phyloP scores from a whole-genome alignment of 1,140 invertebrate genomes.

The Drosophila prosaltans region DNA sequence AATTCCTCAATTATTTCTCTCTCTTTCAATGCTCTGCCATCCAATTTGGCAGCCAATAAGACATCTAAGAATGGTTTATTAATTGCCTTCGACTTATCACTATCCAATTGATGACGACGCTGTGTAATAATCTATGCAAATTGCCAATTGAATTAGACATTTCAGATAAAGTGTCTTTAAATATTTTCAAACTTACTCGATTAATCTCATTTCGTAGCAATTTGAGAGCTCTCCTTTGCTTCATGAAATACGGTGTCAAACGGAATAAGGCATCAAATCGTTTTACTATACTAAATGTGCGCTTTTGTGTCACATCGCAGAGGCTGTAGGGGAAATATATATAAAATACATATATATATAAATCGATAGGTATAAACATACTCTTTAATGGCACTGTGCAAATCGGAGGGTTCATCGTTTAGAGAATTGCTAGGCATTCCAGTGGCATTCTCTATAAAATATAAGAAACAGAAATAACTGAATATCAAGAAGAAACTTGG shows the following conservation, averaged over 20 bases:
- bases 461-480: not conserved
- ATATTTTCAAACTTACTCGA: constrained; percentile 35
- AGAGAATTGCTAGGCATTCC: constrained; percentile 61
- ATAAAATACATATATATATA: not conserved
- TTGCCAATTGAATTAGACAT: not conserved
- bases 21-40: constrained; percentile 85
- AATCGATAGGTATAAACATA: constrained; percentile 36
- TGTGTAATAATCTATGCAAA: constrained; percentile 51
- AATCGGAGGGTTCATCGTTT: constrained; percentile 64
- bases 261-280: constrained; percentile 75
- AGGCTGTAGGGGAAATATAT: constrained; percentile 40
- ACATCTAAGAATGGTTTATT: constrained; percentile 68
- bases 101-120: constrained; percentile 40
- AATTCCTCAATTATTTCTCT: constrained; percentile 88
- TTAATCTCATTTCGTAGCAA: constrained; percentile 53
- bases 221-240: constrained; percentile 60
- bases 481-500: constrained; percentile 6
- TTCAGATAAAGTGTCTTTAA: too few species aligned
- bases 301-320: constrained; percentile 72
- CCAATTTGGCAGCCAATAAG: constrained; percentile 79
- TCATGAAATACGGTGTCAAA: constrained; percentile 71
- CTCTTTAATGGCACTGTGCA: constrained; percentile 72
- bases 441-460: constrained; percentile 67
- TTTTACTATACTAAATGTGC: constrained; percentile 78
- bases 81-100: not conserved